Base-by-base conservation (phyloP, 2,888 invertebrate species). In the Blomia tropicalis region DNA sequence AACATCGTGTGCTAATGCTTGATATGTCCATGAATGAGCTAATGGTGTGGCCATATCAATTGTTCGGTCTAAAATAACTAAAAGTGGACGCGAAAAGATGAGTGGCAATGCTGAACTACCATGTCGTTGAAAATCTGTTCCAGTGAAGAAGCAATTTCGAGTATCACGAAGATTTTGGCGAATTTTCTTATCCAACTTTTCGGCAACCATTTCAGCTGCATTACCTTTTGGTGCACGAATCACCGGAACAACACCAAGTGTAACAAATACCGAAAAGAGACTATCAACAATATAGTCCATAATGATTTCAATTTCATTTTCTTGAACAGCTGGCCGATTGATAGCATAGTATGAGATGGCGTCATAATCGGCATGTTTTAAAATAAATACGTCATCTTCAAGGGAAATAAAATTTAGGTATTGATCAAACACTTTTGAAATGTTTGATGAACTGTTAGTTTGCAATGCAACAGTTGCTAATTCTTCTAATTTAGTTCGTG, bases 11-110 rank as follows among this genome's bases (percentile, higher is more conserved):
- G 90, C 85, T 61, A 99, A 76, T 1, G 98, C 96, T 75, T 99
- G 98, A 75, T 99, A 99, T 0, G 96, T 98, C 98, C 98, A 99
- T 0, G 98, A 95, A 75, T 99, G 98, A 78, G 96, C 96, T 65
- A 99, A 77, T 27, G 93, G 93, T 44, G 96, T 98, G 1, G 95
- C 93, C 81, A 99, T 83, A 74, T 96, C 96, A 67, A 93, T 80
- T 75, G 89, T 92, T 65, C 96, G 80, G 74, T 98, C 96, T 62
- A 96, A 77, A 65, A 98, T 77, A 67, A 98, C 84, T 32, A 98
- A 77, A 70, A 98, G 79, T 0, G 96, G 96, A 56, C 96, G 78
- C 70, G 93, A 92, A 73, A 93, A 93, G 74, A 89, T 74, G 60
- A 56, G 63, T 14, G 47, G 61, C 61, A 54, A 63, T 17, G 54